Conservation (phyloP, 2,113 vertebrate species). For the Nesoenas mayeri region DNA sequence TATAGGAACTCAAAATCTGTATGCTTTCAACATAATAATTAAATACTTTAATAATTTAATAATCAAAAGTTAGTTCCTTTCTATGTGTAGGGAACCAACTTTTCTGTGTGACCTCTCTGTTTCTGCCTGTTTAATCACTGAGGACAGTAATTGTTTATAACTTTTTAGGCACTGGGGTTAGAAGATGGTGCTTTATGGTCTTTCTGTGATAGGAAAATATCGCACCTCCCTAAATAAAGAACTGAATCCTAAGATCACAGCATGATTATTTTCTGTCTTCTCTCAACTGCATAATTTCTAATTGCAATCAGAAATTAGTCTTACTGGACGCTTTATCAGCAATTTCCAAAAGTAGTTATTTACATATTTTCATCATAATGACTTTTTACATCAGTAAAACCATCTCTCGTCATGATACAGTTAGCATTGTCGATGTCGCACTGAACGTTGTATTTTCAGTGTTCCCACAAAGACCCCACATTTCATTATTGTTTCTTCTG, state of each 20-base stretch:
- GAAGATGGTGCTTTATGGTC: neutral
- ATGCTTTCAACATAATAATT: neutral
- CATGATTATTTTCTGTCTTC: neutral
- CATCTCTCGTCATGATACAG: neutral
- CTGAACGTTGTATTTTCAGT: neutral
- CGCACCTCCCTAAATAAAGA: neutral
- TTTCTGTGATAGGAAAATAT: neutral
- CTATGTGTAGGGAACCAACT: neutral
- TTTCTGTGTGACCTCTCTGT: neutral
- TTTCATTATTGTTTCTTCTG: neutral
- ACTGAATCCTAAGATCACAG: neutral
- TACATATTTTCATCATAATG: neutral
- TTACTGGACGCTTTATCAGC: neutral
- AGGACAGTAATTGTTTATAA: neutral
- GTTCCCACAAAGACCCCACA: rapidly evolving
- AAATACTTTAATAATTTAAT: neutral
- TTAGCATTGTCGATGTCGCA: neutral
- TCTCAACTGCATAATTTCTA: neutral
- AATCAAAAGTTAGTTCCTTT: neutral
- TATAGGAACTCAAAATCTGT: neutral
- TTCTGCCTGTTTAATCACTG: neutral
- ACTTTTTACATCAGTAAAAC: neutral
- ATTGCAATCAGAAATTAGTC: neutral
- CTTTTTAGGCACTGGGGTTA: neutral
- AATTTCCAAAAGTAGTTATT: neutral